Conservation (phyloP, 53 echinoderm and acorn worm species). For the Pentamera pediparva region DNA sequence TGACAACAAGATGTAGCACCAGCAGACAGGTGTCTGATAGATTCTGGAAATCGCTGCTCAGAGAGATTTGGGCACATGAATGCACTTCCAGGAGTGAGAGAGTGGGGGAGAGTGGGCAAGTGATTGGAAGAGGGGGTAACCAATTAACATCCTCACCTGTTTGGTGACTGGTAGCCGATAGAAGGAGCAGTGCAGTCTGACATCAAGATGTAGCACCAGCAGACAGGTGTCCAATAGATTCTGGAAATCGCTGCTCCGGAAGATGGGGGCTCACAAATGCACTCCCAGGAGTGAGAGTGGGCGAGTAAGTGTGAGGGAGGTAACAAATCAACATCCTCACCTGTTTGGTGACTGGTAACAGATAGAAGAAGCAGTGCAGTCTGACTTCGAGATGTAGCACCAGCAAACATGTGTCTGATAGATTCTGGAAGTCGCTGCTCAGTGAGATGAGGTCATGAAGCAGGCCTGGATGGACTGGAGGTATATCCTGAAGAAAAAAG, state of each 20-base stretch:
- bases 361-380: conserved; percentile 91
- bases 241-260: conserved; percentile 78
- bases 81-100: too few species aligned
- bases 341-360: conserved; percentile 85
- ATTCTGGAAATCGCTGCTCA: conserved; percentile 76
- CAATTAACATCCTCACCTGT: conserved; percentile 54
- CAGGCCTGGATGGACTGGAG: conserved; percentile 70
- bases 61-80: too few species aligned
- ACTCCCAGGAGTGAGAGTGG: too few species aligned
- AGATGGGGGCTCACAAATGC: conserved; percentile 77
- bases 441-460: conserved; percentile 79
- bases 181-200: conserved; percentile 90
- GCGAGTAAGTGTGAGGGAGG: too few species aligned
- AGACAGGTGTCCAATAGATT: conserved; percentile 71
- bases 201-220: conserved; percentile 83
- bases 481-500: conserved; percentile 67
- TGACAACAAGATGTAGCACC: conserved; percentile 82
- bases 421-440: conserved; percentile 74
- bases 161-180: conserved; percentile 81
- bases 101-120: conserved; percentile 69
- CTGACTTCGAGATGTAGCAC: conserved; percentile 89
- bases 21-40: conserved; percentile 76
- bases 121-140: too few species aligned
- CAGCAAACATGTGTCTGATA: conserved; percentile 74
- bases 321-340: conserved; percentile 39